These are phyloP conservation scores for Druceiella hillmani DNA, from an alignment of 2,888 invertebrate species.

Conservation along the genomic window DNA sequence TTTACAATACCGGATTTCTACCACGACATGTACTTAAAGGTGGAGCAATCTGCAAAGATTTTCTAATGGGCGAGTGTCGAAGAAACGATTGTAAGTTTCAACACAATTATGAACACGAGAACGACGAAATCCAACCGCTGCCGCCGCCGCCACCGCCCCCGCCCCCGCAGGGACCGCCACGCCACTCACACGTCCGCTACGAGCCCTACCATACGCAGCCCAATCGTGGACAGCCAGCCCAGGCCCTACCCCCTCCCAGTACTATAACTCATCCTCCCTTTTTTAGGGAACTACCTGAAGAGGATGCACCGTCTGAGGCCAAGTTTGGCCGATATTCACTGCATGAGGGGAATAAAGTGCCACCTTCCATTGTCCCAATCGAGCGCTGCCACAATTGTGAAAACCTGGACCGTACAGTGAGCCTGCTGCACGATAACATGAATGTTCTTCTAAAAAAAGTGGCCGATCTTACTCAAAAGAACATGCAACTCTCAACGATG, in stretches of 20 bases:
- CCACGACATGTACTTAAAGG: constrained; percentile 42
- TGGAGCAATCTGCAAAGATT: constrained; percentile 57
- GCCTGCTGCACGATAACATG: constrained; percentile 44
- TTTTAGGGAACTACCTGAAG: constrained; percentile 34
- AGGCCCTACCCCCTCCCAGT: no score
- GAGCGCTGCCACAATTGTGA: constrained; percentile 43
- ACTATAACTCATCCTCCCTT: no score
- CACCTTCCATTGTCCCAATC: constrained; percentile 31
- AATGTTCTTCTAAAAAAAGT: constrained; percentile 45
- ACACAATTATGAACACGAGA: constrained; percentile 33
- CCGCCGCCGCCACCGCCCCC: constrained; percentile 27
- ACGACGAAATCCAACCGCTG: constrained; percentile 29
- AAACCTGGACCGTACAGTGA: constrained; percentile 39
- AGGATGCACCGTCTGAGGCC: constrained; percentile 42
- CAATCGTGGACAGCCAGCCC: neutral
- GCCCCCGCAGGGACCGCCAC: neutral
- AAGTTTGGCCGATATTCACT: constrained; percentile 38
- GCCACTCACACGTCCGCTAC: neutral
- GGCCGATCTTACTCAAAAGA: constrained; percentile 43
- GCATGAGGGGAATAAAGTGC: constrained; percentile 33
- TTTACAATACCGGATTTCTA: constrained; percentile 57
- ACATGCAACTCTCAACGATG: constrained; percentile 44
- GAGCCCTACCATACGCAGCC: neutral
- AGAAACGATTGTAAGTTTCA: constrained; percentile 41
- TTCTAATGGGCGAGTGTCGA: constrained; percentile 51